These are phyloP conservation scores for Alloscopus bannaensis DNA, from an alignment of 2,888 invertebrate genomes.

Conservation along the genomic window DNA sequence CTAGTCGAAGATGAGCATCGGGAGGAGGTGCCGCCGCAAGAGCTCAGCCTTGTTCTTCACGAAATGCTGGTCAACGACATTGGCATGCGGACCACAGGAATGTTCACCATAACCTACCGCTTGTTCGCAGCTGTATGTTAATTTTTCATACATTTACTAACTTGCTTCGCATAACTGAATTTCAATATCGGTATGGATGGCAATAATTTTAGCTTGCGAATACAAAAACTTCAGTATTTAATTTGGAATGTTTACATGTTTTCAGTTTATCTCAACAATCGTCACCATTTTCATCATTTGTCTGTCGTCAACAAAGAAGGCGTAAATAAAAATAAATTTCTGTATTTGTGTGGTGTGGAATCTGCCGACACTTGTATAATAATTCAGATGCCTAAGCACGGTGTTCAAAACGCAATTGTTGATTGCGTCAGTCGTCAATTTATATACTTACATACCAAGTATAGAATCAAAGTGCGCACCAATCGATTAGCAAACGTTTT, in stretches of 20 bases:
- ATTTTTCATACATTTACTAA: not conserved
- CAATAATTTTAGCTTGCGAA: not conserved
- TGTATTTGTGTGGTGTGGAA: no score
- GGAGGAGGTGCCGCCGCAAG: not conserved
- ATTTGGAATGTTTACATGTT: not conserved
- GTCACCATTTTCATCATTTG: constrained; percentile 50
- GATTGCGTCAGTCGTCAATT: no score
- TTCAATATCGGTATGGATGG: no score
- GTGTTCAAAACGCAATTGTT: no score
- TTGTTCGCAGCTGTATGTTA: constrained; percentile 34
- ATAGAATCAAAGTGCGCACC: no score
- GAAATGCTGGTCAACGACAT: constrained; percentile 32
- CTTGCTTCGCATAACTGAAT: not conserved
- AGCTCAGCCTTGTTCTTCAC: constrained; percentile 30
- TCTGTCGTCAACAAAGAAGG: constrained; percentile 14
- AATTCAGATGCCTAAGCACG: no score
- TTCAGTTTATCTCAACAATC: constrained; percentile 39
- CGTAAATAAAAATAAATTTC: no score
- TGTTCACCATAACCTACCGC: constrained; percentile 42
- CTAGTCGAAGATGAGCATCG: constrained; percentile 24
- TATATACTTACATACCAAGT: no score
- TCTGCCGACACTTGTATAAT: no score
- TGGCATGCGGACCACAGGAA: constrained; percentile 23
- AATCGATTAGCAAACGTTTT: no score
- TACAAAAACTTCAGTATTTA: not conserved